Evolutionary conservation across 2,797 vertebrate species (phyloP).

Genomic region (Hippoglossus hippoglossus): DNA sequence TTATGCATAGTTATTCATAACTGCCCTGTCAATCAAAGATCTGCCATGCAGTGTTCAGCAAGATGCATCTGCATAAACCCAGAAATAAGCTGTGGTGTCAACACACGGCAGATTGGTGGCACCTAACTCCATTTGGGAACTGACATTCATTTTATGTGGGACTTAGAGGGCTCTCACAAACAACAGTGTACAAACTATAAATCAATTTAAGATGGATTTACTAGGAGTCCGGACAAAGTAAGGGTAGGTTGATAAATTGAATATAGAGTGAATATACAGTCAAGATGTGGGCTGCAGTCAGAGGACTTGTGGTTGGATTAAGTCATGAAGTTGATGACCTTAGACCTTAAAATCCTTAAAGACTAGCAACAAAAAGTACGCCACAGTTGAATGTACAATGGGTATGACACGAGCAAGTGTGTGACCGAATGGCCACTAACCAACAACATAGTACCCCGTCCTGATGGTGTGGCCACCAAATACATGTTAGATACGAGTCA

Average conservation of each 20-base stretch:
- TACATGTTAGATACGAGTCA: neutral
- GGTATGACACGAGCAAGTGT: too few relatives aligned
- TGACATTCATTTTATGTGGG: slow-evolving; percentile 49
- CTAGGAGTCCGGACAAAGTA: too few relatives aligned
- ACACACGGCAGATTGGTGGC: slow-evolving; percentile 55
- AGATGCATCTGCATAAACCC: slow-evolving; percentile 62
- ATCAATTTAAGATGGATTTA: neutral
- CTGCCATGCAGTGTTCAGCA: slow-evolving; percentile 68
- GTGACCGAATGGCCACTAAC: neutral
- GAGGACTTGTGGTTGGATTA: too few relatives aligned
- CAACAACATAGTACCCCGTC: neutral
- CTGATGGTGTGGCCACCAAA: neutral
- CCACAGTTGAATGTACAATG: too few relatives aligned
- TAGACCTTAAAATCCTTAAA: too few relatives aligned
- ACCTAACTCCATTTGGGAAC: slow-evolving; percentile 58
- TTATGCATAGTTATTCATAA: slow-evolving; percentile 78
- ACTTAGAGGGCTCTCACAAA: too few relatives aligned
- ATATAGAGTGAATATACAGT: too few relatives aligned
- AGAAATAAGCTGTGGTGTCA: slow-evolving; percentile 67
- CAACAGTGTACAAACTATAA: slow-evolving; percentile 15
- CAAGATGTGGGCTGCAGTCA: too few relatives aligned
- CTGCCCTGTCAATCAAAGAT: slow-evolving; percentile 68
- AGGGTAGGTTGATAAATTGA: neutral
- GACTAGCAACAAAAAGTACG: too few relatives aligned
- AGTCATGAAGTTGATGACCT: too few relatives aligned